phyloP scores from a whole-genome alignment of 2,797 vertebrate species.

The Trachurus trachurus region DNA sequence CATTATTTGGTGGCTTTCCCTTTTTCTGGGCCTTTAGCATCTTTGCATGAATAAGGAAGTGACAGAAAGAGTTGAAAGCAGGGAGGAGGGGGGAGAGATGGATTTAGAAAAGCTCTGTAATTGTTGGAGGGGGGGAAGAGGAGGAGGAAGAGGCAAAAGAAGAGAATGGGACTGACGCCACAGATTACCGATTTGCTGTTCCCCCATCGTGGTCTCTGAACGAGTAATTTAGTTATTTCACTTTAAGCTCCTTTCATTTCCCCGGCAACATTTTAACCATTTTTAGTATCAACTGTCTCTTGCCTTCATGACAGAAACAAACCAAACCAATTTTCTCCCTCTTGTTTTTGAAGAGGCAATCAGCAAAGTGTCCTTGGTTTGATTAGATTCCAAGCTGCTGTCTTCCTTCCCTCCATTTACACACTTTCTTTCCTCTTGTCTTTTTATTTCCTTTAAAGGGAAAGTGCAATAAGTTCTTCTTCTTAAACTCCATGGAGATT shows the following conservation, averaged over 20 bases:
- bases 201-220: constrained; percentile 52
- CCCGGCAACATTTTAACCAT: constrained; percentile 73
- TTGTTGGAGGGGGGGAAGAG: constrained; percentile 56
- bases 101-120: constrained; percentile 70
- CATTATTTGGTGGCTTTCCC: constrained; percentile 46
- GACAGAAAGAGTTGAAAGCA: constrained; percentile 49
- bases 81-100: constrained; percentile 28
- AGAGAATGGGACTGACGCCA: constrained; percentile 61
- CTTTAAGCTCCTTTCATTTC: constrained; percentile 76
- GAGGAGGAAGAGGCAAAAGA: constrained; percentile 31
- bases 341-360: constrained; percentile 82
- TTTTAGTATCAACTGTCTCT: constrained; percentile 76
- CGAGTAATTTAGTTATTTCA: constrained; percentile 76
- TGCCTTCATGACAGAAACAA: constrained; percentile 78
- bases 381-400: constrained; percentile 75
- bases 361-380: constrained; percentile 79
- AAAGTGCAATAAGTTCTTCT: constrained; percentile 51
- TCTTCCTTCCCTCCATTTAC: constrained; percentile 59
- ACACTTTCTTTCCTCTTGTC: constrained; percentile 42
- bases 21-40: constrained; percentile 48
- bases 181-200: constrained; percentile 63
- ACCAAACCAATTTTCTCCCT: constrained; percentile 79
- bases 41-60: constrained; percentile 64
- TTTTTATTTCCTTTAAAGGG: constrained; percentile 28
- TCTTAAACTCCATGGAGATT: constrained; percentile 55